A percentile compares a stretch with the other conserved stretches of the same genome.
phyloP scores from a whole-genome alignment of 2,888 invertebrate species.

The Cheilosia impressa region DNA sequence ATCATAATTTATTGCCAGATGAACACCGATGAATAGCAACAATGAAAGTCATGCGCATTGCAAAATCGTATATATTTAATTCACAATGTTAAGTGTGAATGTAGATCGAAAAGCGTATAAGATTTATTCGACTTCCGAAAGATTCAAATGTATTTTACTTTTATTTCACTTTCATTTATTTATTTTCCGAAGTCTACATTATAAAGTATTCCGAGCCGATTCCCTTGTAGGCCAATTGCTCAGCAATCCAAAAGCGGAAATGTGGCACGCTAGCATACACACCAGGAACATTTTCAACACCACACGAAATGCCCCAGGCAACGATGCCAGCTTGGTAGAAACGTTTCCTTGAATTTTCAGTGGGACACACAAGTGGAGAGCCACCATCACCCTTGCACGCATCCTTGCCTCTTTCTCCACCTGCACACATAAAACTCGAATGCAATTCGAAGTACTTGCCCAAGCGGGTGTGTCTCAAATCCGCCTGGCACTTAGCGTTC shows the following conservation, averaged over 20 bases:
- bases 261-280: conserved; percentile 89
- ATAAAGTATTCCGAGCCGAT: conserved; percentile 77
- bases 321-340: conserved; percentile 87
- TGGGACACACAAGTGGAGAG: conserved; percentile 90
- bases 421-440: conserved; percentile 90
- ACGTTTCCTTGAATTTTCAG: conserved; percentile 80
- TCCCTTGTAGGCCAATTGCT: conserved; percentile 81
- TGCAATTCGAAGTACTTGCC: conserved; percentile 88
- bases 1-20: no score
- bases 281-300: conserved; percentile 87
- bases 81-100: no score
- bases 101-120: no score
- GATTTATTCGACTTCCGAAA: no score
- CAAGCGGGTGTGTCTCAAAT: conserved; percentile 87
- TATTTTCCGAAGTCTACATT: conserved; percentile 50
- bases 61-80: no score
- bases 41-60: no score
- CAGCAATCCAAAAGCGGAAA: conserved; percentile 88
- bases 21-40: no score
- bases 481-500: conserved; percentile 82
- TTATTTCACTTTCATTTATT: no score
- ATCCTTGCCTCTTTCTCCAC: conserved; percentile 89
- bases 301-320: conserved; percentile 93
- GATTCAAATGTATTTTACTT: no score
- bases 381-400: conserved; percentile 92